Evolutionary conservation across 1,140 invertebrate genomes (phyloP), one percentile per base, ranked within the genome.

Genomic region (Stenopsyche tienmushanensis): DNA sequence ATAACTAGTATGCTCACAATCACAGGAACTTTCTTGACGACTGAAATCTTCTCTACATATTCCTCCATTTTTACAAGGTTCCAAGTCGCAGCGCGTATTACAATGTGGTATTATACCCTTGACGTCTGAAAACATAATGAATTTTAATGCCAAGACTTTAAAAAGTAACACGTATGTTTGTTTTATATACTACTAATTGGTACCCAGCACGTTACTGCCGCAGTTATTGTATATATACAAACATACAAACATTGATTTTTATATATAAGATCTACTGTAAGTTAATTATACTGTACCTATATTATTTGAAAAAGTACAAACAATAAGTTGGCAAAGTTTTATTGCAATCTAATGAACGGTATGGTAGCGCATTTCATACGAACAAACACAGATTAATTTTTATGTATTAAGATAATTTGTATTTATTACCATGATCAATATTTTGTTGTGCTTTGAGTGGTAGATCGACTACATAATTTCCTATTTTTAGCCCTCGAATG

Each of bases 21-120:
- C 88, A 75, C 94, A 97, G 3, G 87, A 87, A 63, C 88, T 91
- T 67, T 90, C 84, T 55, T 90, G 89, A 53, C 89, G 87, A n/a
- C 86, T 86, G 75, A 96, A 96, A 74, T 93, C 88, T 76, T 97
- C 94, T 7, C 90, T 88, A 72, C 94, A 97, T 17, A 89, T 83
- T 0, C 93, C 94, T 5, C 88, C 85, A 77, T 97, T 92, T 72
- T 92, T 89, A 73, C 94, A 97, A 0, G 93, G 93, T 53, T 89
- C 83, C 0, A 85, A 83, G 66, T 94, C 91, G 74, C 94, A 97
- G 72, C 92, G 91, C 86, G 94, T 93, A 68, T 90, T 88, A 78
- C 94, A 97, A 66, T 90, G 87, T 1, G 86, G 84, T 15, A 92
- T 75, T 0, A 94, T 86, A 3, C 89, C 92, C 73, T 82, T 82